phyloP scores from a whole-genome alignment of 2,113 vertebrate species.

The Larimichthys crocea region DNA sequence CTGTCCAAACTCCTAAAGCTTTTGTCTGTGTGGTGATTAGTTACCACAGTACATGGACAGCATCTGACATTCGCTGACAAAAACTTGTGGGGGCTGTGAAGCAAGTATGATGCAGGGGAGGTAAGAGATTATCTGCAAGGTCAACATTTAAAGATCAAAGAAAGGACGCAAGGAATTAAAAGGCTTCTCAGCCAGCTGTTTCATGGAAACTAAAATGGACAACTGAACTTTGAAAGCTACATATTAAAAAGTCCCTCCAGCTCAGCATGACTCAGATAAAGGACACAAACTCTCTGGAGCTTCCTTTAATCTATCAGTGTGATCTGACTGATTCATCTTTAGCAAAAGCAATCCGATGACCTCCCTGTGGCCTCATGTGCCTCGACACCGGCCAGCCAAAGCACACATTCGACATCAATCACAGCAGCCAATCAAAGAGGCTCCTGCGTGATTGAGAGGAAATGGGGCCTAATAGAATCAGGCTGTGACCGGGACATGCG shows the following conservation, averaged over 20 bases:
- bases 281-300: constrained; percentile 31
- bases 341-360: constrained; percentile 62
- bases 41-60: not conserved
- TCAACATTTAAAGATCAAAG: not conserved
- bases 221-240: constrained; percentile 16
- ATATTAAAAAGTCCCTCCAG: constrained; percentile 29
- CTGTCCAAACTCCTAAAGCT: too few species aligned
- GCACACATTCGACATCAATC: constrained; percentile 71
- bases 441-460: constrained; percentile 75
- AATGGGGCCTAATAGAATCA: constrained; percentile 81
- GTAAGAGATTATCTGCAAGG: not conserved
- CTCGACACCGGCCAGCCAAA: constrained; percentile 35
- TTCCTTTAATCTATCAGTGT: constrained; percentile 17
- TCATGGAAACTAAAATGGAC: not conserved
- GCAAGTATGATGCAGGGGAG: constrained; percentile 2
- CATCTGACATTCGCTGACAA: not conserved
- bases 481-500: constrained; percentile 72
- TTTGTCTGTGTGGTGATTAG: not conserved
- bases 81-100: not conserved
- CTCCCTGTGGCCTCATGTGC: constrained; percentile 44
- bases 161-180: constrained; percentile 1
- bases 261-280: constrained; percentile 7
- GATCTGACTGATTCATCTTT: constrained; percentile 45
- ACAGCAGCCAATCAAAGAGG: constrained; percentile 76
- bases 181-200: not conserved